Evolutionary conservation across 1,140 invertebrate genomes (phyloP).

Genomic region (Ectropis grisescens): DNA sequence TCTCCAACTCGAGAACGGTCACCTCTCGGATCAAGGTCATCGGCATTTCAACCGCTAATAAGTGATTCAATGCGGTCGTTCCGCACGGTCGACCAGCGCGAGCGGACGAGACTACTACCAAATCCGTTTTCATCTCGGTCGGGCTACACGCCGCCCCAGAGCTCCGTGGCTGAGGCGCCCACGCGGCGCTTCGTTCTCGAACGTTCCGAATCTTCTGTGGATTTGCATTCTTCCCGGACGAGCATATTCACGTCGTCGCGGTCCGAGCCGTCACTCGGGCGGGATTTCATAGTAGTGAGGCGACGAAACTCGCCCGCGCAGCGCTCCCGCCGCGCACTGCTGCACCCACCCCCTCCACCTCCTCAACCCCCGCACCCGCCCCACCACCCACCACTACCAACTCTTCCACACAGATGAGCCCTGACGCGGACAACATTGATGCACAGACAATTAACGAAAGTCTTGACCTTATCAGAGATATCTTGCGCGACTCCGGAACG

Average conservation of each 20-base stretch:
- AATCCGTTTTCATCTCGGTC: slow-evolving; percentile 49
- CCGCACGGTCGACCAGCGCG: slow-evolving; percentile 27
- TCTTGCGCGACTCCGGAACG: slow-evolving; percentile 63
- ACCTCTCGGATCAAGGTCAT: no score
- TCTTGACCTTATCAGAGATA: slow-evolving; percentile 56
- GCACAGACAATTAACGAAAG: slow-evolving; percentile 54
- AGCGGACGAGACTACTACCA: slow-evolving; percentile 39
- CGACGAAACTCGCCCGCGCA: slow-evolving; percentile 18
- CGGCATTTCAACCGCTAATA: slow-evolving; percentile 55
- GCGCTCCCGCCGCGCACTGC: no score
- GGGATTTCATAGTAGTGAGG: slow-evolving; percentile 22
- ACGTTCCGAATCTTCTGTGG: no score
- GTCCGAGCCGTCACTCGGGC: slow-evolving; percentile 17
- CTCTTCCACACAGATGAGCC: slow-evolving; percentile 31
- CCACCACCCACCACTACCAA: slow-evolving; percentile 28
- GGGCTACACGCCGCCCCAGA: no score
- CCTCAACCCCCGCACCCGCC: slow-evolving; percentile 9
- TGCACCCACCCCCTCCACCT: slow-evolving; percentile 15
- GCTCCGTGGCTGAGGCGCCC: no score
- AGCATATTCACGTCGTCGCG: slow-evolving; percentile 40
- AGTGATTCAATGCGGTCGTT: slow-evolving; percentile 30
- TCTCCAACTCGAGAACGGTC: no score
- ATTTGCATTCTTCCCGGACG: slow-evolving; percentile 39
- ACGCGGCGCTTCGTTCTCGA: slow-evolving; percentile 7
- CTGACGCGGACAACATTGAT: slow-evolving; percentile 25